These are phyloP conservation scores for Chrysotoxum bicinctum DNA, from an alignment of 2,888 invertebrate species.

Conservation along the genomic window DNA sequence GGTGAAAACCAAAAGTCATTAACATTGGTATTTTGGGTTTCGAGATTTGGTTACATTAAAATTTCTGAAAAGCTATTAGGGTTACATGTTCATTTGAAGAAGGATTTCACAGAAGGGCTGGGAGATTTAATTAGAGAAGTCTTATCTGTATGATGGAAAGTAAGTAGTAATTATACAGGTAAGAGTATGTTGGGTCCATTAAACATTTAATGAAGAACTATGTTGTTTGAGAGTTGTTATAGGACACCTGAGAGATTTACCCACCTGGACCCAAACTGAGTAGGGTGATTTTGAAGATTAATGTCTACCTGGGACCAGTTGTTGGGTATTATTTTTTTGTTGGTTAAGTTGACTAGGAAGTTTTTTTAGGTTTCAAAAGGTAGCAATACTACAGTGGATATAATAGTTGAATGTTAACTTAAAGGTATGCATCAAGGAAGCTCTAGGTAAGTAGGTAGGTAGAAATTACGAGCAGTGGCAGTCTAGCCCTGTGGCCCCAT, in stretches of 20 bases:
- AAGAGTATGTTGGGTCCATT: not conserved
- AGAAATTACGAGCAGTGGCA: too few relatives aligned
- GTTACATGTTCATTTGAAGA: not conserved
- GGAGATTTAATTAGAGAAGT: not conserved
- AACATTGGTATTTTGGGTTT: constrained; percentile 9
- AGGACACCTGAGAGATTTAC: not conserved
- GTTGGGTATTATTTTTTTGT: not conserved
- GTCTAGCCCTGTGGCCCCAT: too few relatives aligned
- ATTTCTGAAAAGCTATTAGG: constrained; percentile 2
- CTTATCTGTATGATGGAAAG: not conserved
- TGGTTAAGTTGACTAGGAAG: not conserved
- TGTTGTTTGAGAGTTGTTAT: not conserved
- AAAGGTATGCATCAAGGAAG: too few relatives aligned
- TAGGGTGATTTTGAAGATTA: not conserved
- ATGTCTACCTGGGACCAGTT: not conserved
- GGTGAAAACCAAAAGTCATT: constrained; percentile 23
- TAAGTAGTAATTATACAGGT: not conserved
- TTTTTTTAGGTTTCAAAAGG: not conserved
- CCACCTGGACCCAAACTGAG: too few relatives aligned
- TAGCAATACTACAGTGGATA: not conserved
- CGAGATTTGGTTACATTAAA: not conserved
- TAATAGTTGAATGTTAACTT: too few relatives aligned
- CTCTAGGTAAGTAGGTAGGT: too few relatives aligned
- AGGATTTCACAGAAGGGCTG: not conserved
- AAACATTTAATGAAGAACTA: not conserved